phyloP scores from a whole-genome alignment of 2,888 invertebrate species.

The Melitaea athalia region DNA sequence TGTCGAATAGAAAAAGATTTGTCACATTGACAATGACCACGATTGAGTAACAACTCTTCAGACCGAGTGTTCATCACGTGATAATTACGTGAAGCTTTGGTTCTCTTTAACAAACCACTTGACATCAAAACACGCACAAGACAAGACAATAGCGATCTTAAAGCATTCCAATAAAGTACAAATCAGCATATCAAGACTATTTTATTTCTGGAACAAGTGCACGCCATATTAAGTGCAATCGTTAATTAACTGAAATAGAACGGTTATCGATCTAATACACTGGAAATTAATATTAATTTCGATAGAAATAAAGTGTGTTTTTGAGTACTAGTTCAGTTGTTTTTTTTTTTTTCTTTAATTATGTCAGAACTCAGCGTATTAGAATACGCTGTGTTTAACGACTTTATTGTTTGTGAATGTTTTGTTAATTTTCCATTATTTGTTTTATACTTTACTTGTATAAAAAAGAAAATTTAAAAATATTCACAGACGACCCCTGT shows the following conservation, averaged over 20 bases:
- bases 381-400: slow-evolving; percentile 10
- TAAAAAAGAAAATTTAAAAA: no score
- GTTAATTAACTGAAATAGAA: slow-evolving; percentile 47
- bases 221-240: slow-evolving; percentile 46
- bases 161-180: neutral
- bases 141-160: slow-evolving; percentile 10
- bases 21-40: no score
- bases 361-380: slow-evolving; percentile 22
- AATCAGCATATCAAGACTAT: neutral
- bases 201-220: slow-evolving; percentile 46
- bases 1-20: no score
- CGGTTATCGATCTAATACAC: slow-evolving; percentile 28
- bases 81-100: slow-evolving; percentile 34
- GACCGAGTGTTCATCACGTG: slow-evolving; percentile 33
- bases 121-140: slow-evolving; percentile 28
- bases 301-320: slow-evolving; percentile 22
- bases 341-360: slow-evolving; percentile 32
- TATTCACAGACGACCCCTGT: no score
- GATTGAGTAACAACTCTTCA: neutral
- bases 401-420: neutral
- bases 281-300: slow-evolving; percentile 25
- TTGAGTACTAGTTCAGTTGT: neutral
- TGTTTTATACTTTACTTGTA: no score
- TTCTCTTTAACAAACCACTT: slow-evolving; percentile 41
- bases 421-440: no score